Evolutionary conservation across 2,113 vertebrate species (phyloP).

Genomic region (Urocolius indicus): DNA sequence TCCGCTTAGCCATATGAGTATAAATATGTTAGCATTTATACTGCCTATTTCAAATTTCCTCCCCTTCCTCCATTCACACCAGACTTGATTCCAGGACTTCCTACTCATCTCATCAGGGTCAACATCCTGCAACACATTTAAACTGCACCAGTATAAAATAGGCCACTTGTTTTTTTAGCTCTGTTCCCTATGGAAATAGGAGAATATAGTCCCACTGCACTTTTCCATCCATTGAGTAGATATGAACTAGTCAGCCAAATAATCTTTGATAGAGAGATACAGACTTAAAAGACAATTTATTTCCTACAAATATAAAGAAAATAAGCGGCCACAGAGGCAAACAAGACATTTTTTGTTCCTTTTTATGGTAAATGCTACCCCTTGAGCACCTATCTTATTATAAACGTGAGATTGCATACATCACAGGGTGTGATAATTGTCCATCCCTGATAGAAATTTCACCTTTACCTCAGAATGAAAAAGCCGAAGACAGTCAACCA

Average conservation of each 20-base stretch:
- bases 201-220: not conserved
- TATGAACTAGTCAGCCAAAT: not conserved
- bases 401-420: not conserved
- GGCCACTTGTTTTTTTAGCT: not conserved
- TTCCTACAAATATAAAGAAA: not conserved
- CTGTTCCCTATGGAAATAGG: not conserved
- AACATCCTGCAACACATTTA: not conserved
- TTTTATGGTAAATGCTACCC: not conserved
- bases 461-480: not conserved
- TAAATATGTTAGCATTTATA: too few relatives aligned
- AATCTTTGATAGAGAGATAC: not conserved
- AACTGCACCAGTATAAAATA: not conserved
- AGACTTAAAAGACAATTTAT: not conserved
- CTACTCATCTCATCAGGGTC: not conserved
- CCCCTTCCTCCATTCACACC: not conserved
- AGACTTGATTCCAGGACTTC: not conserved
- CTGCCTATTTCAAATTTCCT: not conserved
- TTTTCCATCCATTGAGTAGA: not conserved
- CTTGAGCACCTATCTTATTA: not conserved
- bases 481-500: not conserved
- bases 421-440: not conserved
- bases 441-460: not conserved
- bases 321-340: not conserved
- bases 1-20: fast-evolving
- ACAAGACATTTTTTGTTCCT: not conserved